Base-by-base conservation (phyloP, 2,113 vertebrate species). In the Phyllostomus discolor region DNA sequence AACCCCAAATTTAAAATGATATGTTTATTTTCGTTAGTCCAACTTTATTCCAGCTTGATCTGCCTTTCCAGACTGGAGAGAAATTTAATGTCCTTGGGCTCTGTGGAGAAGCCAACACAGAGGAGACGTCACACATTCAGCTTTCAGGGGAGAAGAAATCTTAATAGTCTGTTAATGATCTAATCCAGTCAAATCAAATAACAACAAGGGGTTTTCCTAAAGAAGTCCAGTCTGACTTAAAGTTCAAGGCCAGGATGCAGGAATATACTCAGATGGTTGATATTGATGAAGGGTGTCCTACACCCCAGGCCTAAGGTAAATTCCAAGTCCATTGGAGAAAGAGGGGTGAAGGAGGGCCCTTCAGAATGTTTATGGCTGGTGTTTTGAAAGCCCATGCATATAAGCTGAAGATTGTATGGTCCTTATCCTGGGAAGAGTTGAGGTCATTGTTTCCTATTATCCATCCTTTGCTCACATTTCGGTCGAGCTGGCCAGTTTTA, bases 381-480 rank as follows among this genome's bases (percentile, higher is more conserved):
- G 7, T 76, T 91, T 93, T 89, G 84, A 83, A 81, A 89, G 33
- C 59, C 31, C 22, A 7, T 92, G 88, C 94, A 48, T 81, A 10
- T 17, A 66, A 41, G 48, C 52, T 80, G 31, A 86, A 50, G 24
- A 20, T 35, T 38, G 7, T 57, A 50, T 82, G 33, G n/a, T 80
- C 50, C 67, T 57, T 50, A 41, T 24, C 31, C 46, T 92, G 28
- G 11, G 33, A 86, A 93, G 38, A 91, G 31, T 1, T 76, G 93
- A 96, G 22, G 28, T 92, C 90, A 73, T 43, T 89, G 33, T 59
- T 92, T 95, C 88, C 73, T 75, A 4, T 66, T 57, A 72, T 64
- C 81, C 73, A 2, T 75, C 46, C 43, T 95, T 73, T 52, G 72
- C 33, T 83, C 15, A 66, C 62, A 10, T 28, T 94, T 75, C 72